Evolutionary conservation across 2,888 invertebrate species (phyloP), one percentile per base, ranked within the genome.

Genomic region (Epistrophe eligans): DNA sequence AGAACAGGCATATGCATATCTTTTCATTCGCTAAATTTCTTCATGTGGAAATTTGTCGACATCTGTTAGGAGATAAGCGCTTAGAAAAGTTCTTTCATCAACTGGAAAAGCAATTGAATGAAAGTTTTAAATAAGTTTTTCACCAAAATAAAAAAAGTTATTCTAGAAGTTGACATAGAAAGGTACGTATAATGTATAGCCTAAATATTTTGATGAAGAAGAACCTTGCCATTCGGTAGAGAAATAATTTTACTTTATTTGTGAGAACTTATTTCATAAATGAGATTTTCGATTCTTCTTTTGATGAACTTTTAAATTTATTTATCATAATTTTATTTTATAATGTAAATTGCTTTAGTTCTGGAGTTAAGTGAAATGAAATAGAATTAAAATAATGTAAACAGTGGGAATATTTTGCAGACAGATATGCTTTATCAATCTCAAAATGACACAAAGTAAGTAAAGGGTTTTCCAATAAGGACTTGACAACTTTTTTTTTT

Each of bases 81-180:
- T 66, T 24, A 66, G 48, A 50, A 55, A 66, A 66, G 13, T 66
- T 66, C 32, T 48, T 66, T 19, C 48, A 66, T 66, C 48, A 50
- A 48, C 32, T 10, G 7, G 6, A 64, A 64, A 28, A 45, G 62
- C 24, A 45, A 50, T 35, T 50, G 11, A 66, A 66, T 50, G 15
- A 0, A 66, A 66, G 48, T 50, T 48, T 64, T 7, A 43, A 40
- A 60, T 19, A 40, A 60, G 40, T 60, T 58, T 38, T 58, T 17
- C 0, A 0, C 11, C 19, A 19, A 19, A 17, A 32, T n/a, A n/a
- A 55, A 28, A 28, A 32, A 57, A 57, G 57, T 35, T 58, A 4
- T 35, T 17, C 6, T 35, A 17, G 17, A 50, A 50, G 19, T 19
- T 50, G 19, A 17, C 48, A 17, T 9, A 9, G 8, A 17, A 17